Evolutionary conservation across 2,888 invertebrate species (phyloP), one percentile per base, ranked within the genome.

Genomic region (Andrena bicolor): DNA sequence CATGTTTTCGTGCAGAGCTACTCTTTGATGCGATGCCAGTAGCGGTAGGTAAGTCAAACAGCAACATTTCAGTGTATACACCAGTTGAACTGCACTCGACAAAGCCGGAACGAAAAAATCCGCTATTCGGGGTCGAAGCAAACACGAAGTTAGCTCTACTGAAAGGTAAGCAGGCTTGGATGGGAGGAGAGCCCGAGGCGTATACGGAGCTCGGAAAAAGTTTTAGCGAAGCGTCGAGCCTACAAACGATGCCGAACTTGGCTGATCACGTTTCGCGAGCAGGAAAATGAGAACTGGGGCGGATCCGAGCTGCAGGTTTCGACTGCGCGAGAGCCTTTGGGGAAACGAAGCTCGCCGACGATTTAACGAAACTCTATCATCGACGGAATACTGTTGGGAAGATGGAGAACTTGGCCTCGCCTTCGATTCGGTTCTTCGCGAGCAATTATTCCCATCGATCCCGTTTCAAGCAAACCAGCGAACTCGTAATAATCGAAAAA

Each of bases 171-270:
- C 63, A 68, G 23, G 4, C 16, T 16, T 16, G 41, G 20, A n/a
- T 13, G 20, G 20, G 53, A 1, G 23, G 16, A 35, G n/a, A 63
- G 30, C 23, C 49, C 1, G 26, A 60, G n/a, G 51, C 48, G 53
- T 26, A 41, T 23, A 74, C 16, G 48, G 41, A 66, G 35, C 26
- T 71, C 51, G 68, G 71, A 69, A 78, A 68, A 83, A 83, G 69
- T 79, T 82, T 20, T 3, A 48, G 63, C 28, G 32, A 30, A 48
- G 48, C 53, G 56, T 13, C 49, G 74, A 35, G 51, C 49, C 35
- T 58, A 41, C 66, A 26, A 58, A 51, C 3, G 68, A 35, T 41
- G 20, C 26, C 35, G 48, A 78, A 81, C 66, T 86, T 79, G 2
- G 32, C 6, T 49, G 23, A 72, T 51, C 51, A 58, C 72, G 60